Evolutionary conservation across 2,113 vertebrate genomes (phyloP).

Genomic region (Speoplatyrhinus poulsoni): DNA sequence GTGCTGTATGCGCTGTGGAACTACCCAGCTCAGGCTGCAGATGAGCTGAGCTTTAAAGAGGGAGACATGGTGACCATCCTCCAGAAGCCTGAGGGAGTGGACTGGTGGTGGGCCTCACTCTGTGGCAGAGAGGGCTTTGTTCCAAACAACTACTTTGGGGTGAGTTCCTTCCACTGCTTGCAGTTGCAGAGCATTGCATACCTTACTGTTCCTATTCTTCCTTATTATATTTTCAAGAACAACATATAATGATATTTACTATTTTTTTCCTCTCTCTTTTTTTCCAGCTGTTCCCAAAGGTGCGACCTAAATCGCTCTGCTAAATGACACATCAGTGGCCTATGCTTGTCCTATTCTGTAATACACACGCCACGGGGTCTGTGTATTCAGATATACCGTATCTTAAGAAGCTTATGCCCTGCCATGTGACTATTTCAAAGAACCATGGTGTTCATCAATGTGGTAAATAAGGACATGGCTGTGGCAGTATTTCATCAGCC

Average conservation of each 20-base stretch:
- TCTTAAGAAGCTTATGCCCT: too few relatives aligned
- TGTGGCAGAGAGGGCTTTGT: conserved; percentile 88
- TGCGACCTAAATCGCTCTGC: conserved; percentile 76
- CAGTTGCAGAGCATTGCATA: not conserved
- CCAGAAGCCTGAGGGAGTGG: conserved; percentile 78
- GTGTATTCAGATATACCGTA: too few relatives aligned
- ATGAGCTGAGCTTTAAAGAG: conserved; percentile 87
- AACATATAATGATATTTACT: not conserved
- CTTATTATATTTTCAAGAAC: not conserved
- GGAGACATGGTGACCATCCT: conserved; percentile 89
- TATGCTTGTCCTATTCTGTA: conserved; percentile 6
- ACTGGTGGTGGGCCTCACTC: conserved; percentile 90
- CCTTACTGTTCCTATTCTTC: not conserved
- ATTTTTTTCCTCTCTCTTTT: conserved; percentile 3
- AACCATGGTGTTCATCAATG: too few relatives aligned
- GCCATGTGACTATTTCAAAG: not conserved
- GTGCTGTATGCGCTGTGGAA: conserved; percentile 88
- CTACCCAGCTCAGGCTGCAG: conserved; percentile 82
- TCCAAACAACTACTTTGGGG: conserved; percentile 90
- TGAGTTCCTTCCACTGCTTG: conserved; percentile 54
- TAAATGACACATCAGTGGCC: conserved; percentile 27
- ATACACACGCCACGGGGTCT: not conserved
- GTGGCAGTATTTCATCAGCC: too few relatives aligned
- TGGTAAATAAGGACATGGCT: too few relatives aligned
- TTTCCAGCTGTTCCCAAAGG: conserved; percentile 77